These are phyloP conservation scores for Harlomillsia oculata DNA, from an alignment of 1,140 invertebrate genomes.

Conservation along the genomic window DNA sequence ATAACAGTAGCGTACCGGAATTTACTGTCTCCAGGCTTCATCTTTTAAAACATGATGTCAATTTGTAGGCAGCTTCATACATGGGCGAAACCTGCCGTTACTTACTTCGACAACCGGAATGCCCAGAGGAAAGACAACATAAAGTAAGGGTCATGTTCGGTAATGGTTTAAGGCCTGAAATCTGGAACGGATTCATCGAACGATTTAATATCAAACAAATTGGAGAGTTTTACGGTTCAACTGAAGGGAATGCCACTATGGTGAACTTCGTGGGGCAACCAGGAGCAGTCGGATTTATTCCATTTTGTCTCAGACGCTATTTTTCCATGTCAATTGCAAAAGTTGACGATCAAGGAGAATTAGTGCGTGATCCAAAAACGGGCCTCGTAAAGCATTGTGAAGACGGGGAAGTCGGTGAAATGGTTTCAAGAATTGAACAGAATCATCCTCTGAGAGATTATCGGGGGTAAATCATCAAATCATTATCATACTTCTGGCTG, in stretches of 20 bases:
- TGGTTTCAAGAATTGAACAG: slow-evolving; percentile 60
- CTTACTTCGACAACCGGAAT: slow-evolving; percentile 47
- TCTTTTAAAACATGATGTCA: no score
- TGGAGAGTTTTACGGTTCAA: neutral
- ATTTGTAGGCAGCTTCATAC: slow-evolving; percentile 55
- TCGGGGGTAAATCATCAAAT: no score
- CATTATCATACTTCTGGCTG: no score
- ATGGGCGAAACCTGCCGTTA: slow-evolving; percentile 62
- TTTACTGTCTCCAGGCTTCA: no score
- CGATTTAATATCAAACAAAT: neutral
- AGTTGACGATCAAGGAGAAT: slow-evolving; percentile 48
- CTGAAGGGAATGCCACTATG: neutral
- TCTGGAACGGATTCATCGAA: slow-evolving; percentile 49
- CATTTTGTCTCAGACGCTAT: slow-evolving; percentile 76
- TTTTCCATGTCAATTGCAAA: neutral
- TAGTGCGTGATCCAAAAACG: slow-evolving; percentile 45
- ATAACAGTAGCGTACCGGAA: no score
- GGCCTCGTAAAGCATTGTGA: slow-evolving; percentile 56
- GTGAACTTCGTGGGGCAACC: slow-evolving; percentile 54
- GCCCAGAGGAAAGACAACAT: slow-evolving; percentile 47
- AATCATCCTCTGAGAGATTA: slow-evolving; percentile 45
- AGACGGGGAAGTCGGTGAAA: slow-evolving; percentile 63
- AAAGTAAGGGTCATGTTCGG: slow-evolving; percentile 51
- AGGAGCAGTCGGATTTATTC: slow-evolving; percentile 64
- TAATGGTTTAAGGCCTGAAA: slow-evolving; percentile 53